Base-by-base conservation (phyloP, 2,113 vertebrate species). In the Hemicordylus capensis region DNA sequence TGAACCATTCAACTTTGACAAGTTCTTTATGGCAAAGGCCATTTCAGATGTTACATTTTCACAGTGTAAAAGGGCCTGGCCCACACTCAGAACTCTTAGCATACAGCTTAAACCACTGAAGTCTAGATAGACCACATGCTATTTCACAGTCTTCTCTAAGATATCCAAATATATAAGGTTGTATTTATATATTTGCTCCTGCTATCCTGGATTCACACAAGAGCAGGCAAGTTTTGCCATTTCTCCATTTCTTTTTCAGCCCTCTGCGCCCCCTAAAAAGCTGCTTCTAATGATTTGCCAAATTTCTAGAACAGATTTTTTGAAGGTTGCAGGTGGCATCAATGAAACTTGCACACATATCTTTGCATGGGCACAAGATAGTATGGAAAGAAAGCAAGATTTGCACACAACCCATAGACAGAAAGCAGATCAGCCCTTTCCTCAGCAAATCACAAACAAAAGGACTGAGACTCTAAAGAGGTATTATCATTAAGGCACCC, bases 101-200 rank as follows among this genome's bases (percentile, higher is more conserved):
- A 46, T 39, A 63, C 26, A 64, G 9, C 59, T 79, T 63, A 26
- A 79, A n/a, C 11, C 63, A 63, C 39, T 24, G 17, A 15, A 46
- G 28, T 31, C 11, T 26, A 4, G 37, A n/a, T 54, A 77, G 20
- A 72, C n/a, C 0, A 6, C n/a, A 78, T 31, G 2, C 42, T 31
- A 26, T 10, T 39, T 31, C 0, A 0, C 0, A 26, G 78, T 12
- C 74, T 48, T 15, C 20, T 2, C 0, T 14, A 22, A 34, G 61
- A 2, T 0, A 6, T 3, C 59, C 42, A 46, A 61, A 0, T 3
- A 39, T 19, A 34, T 7, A n/a, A n/a, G n/a, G n/a, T n/a, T n/a
- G n/a, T n/a, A n/a, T n/a, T n/a, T n/a, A n/a, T n/a, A n/a, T n/a
- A n/a, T n/a, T n/a, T n/a, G n/a, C n/a, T n/a, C n/a, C n/a, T n/a